Base-by-base conservation (phyloP, 2,797 vertebrate species). In the Cuniculus paca region DNA sequence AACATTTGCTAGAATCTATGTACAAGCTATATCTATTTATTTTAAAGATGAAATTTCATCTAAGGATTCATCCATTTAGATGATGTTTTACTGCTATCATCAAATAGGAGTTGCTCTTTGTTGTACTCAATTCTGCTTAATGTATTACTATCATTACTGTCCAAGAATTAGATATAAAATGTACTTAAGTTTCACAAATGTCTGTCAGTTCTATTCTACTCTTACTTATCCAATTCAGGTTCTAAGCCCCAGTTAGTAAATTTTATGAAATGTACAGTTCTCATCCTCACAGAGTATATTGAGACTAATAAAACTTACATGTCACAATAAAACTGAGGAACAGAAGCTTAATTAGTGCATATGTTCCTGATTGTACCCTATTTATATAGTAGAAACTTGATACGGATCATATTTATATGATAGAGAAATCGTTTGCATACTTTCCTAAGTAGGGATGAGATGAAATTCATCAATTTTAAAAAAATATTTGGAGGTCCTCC, bases 391-490 rank as follows among this genome's bases (percentile, higher is more conserved):
- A 93, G 83, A 93, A 92, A 58, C 31, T 65, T 75, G 78, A 95
- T 83, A 87, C 34, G 77, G 77, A 78, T 92, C 77, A 81, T 54
- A 85, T 81, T 34, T 88, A 93, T 68, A 68, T 72, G 90, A 34
- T 9, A n/a, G 56, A 58, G 81, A 97, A 93, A 81, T 93, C 26
- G 96, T 94, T 94, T 95, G n/a, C 94, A 96, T 96, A 90, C 3
- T 88, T 93, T 96, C 28, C 65, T 81, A 79, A 65, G 60, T 60
- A 94, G 52, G 16, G 16, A 2, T 78, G 74, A 14, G 10, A 79
- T 65, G 77, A 87, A 94, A 93, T 93, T 96, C 91, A 95, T 96
- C 94, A 87, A 58, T 79, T 90, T 93, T 94, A 96, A 36, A 77
- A 75, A 96, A 97, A 94, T 70, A 60, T 90, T 96, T 88, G 70